These are phyloP conservation scores for Lepidochrysops patricia DNA, from an alignment of 2,888 invertebrate genomes.

Conservation along the genomic window DNA sequence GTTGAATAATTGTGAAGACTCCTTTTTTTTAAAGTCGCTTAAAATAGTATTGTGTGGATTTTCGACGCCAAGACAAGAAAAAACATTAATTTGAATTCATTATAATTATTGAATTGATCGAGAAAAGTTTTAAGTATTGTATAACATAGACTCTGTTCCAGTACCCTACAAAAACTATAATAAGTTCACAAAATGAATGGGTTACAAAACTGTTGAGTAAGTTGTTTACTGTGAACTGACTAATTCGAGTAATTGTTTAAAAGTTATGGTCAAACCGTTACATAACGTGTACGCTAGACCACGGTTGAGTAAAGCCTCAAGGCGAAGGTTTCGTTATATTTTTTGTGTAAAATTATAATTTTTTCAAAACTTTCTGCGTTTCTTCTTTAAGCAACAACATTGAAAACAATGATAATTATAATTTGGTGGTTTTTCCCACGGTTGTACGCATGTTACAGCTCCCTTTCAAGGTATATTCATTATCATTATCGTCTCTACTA, in stretches of 20 bases:
- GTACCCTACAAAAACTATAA: background rate
- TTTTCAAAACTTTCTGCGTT: conserved; percentile 11
- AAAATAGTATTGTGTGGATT: too few species aligned
- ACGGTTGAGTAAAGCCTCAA: conserved; percentile 14
- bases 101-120: too few species aligned
- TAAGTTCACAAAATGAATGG: background rate
- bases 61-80: too few species aligned
- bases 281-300: background rate
- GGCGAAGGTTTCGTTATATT: conserved; percentile 18
- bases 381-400: background rate
- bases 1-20: too few species aligned
- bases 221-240: background rate
- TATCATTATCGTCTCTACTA: background rate
- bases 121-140: background rate
- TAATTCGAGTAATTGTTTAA: conserved; percentile 9
- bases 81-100: background rate
- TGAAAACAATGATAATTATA: background rate
- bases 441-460: background rate
- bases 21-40: too few species aligned
- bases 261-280: conserved; percentile 2
- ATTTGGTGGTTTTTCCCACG: background rate
- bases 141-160: background rate
- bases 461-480: background rate
- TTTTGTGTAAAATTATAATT: conserved; percentile 1
- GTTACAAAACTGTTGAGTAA: conserved; percentile 1